phyloP scores from a whole-genome alignment of 2,888 invertebrate species.

The Oxycera nigricornis region DNA sequence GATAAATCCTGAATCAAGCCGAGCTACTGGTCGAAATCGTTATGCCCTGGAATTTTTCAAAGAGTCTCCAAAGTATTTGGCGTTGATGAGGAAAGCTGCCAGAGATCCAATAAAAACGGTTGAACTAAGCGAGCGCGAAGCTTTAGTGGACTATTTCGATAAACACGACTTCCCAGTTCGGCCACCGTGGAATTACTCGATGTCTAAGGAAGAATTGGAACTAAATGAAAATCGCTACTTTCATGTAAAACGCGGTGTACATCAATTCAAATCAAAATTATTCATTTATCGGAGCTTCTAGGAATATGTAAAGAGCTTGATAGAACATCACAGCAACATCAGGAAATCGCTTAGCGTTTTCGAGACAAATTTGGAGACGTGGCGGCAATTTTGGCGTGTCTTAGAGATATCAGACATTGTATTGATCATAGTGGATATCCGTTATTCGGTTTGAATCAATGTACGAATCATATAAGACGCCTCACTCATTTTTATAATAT shows the following conservation, averaged over 20 bases:
- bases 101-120: conserved; percentile 66
- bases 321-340: conserved; percentile 66
- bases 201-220: conserved; percentile 76
- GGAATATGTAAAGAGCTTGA: conserved; percentile 77
- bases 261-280: too few relatives aligned
- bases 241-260: conserved; percentile 53
- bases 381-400: conserved; percentile 96
- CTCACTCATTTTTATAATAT: conserved; percentile 14
- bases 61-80: conserved; percentile 78
- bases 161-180: conserved; percentile 82
- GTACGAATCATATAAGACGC: background rate
- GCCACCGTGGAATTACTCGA: conserved; percentile 83
- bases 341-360: conserved; percentile 79
- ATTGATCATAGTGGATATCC: conserved; percentile 85
- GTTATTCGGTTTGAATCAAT: conserved; percentile 73
- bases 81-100: conserved; percentile 71
- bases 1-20: conserved; percentile 62
- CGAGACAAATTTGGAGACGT: conserved; percentile 93
- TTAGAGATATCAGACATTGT: conserved; percentile 92
- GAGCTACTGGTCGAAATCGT: conserved; percentile 74
- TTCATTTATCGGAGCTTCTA: conserved; percentile 59
- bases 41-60: conserved; percentile 85
- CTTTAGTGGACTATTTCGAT: conserved; percentile 71
- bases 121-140: conserved; percentile 71
- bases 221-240: conserved; percentile 85